Percentiles rank a stretch among this genome's conserved stretches.
Evolutionary conservation across 2,113 vertebrate genomes (phyloP).

Genomic region (Paraplagusia blochii): DNA sequence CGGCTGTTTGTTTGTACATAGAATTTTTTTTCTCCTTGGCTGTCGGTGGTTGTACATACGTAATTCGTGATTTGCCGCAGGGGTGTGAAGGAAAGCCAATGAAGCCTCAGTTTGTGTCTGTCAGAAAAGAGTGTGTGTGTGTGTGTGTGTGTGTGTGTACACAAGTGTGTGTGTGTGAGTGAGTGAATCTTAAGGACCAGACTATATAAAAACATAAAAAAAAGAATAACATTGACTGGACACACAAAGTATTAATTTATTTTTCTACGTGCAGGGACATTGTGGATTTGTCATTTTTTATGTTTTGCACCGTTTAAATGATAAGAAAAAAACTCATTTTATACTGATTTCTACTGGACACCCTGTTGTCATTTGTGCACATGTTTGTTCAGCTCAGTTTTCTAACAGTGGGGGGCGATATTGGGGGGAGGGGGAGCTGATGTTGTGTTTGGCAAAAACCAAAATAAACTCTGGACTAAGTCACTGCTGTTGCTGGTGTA

Average conservation of each 20-base stretch:
- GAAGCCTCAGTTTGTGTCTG: slow-evolving; percentile 67
- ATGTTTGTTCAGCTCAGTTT: slow-evolving; percentile 60
- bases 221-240: slow-evolving; percentile 65
- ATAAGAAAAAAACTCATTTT: slow-evolving; percentile 64
- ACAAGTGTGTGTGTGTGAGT: slow-evolving; percentile 24
- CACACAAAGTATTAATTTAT: slow-evolving; percentile 78
- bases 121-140: slow-evolving; percentile 4
- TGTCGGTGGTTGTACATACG: slow-evolving; percentile 63
- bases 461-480: slow-evolving; percentile 66
- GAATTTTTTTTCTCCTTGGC: slow-evolving; percentile 59
- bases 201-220: slow-evolving; percentile 9
- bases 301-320: slow-evolving; percentile 66
- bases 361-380: slow-evolving; percentile 61
- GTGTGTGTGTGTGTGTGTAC: slow-evolving; percentile 9
- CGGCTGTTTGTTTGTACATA: slow-evolving; percentile 51
- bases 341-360: slow-evolving; percentile 48
- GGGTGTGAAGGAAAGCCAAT: slow-evolving; percentile 68
- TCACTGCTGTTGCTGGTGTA: not conserved
- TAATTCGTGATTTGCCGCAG: slow-evolving; percentile 63
- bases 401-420: slow-evolving; percentile 53
- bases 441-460: slow-evolving; percentile 60
- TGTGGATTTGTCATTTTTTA: slow-evolving; percentile 52
- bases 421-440: slow-evolving; percentile 1
- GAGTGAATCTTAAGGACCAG: slow-evolving; percentile 66
- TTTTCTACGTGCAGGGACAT: slow-evolving; percentile 77